Conservation (phyloP, 2,888 invertebrate genomes). For the Unio delphinus region DNA sequence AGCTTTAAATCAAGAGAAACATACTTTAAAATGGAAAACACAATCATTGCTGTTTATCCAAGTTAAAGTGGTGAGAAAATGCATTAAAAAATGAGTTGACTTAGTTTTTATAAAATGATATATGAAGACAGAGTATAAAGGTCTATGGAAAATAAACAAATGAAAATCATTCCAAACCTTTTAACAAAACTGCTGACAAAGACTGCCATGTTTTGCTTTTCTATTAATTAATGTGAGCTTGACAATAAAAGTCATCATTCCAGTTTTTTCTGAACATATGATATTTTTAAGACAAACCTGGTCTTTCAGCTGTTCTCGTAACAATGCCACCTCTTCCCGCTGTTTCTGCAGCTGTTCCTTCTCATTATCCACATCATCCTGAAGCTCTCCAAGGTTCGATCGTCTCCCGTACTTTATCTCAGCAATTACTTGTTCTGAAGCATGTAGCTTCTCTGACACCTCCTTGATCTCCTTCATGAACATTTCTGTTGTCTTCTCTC, state of each 20-base stretch:
- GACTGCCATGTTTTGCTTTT: too few species aligned
- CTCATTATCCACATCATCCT: slow-evolving; percentile 60
- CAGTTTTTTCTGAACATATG: not conserved
- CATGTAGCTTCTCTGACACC: slow-evolving; percentile 55
- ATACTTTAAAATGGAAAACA: too few species aligned
- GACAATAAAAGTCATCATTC: not conserved
- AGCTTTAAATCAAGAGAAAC: too few species aligned
- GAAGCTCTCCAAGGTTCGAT: slow-evolving; percentile 57
- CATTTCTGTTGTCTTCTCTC: slow-evolving; percentile 54
- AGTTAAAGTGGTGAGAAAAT: too few species aligned
- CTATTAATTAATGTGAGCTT: not conserved
- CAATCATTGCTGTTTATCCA: too few species aligned
- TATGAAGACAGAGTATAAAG: too few species aligned
- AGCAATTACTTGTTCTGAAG: slow-evolving; percentile 46
- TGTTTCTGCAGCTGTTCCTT: slow-evolving; percentile 50
- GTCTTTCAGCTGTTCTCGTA: slow-evolving; percentile 57
- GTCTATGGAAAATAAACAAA: too few species aligned
- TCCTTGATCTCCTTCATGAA: slow-evolving; percentile 61
- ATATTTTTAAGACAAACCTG: slow-evolving; percentile 33
- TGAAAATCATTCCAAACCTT: too few species aligned
- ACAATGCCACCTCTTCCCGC: slow-evolving; percentile 54
- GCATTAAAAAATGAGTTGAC: too few species aligned
- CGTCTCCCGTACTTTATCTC: slow-evolving; percentile 42
- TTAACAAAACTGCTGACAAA: too few species aligned
- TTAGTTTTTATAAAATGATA: too few species aligned